phyloP scores from a whole-genome alignment of 2,113 vertebrate species.

The Nycticebus coucang region DNA sequence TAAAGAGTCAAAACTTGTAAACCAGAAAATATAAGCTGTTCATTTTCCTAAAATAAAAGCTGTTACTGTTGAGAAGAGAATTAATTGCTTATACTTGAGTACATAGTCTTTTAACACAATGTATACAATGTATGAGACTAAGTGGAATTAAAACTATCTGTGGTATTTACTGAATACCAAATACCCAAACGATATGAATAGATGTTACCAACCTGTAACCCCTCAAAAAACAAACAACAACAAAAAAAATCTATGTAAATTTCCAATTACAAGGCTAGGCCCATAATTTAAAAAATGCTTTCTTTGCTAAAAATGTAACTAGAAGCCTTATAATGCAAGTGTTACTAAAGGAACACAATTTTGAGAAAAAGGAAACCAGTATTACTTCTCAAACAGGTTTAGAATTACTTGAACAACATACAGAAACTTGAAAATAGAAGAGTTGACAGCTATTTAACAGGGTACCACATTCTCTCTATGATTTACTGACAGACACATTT shows the following conservation, averaged over 20 bases:
- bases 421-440: slow-evolving; percentile 59
- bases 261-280: slow-evolving; percentile 9
- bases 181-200: not conserved
- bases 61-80: not conserved
- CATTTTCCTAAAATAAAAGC: slow-evolving; percentile 54
- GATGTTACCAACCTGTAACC: not conserved
- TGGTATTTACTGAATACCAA: slow-evolving; percentile 41
- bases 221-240: not conserved
- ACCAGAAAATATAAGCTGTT: not conserved
- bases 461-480: slow-evolving; percentile 46
- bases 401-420: slow-evolving; percentile 69
- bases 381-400: slow-evolving; percentile 68
- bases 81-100: not conserved
- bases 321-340: slow-evolving; percentile 9
- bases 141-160: not conserved
- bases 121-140: not conserved
- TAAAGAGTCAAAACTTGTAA: slow-evolving; percentile 85
- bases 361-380: slow-evolving; percentile 53
- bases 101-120: slow-evolving; percentile 16
- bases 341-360: slow-evolving; percentile 52
- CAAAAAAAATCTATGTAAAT: not conserved
- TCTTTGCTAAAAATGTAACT: slow-evolving; percentile 47
- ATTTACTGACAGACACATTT: slow-evolving; percentile 80
- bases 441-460: slow-evolving; percentile 69
- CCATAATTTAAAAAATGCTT: slow-evolving; percentile 48